Conservation (phyloP, 2,797 vertebrate species). For the Cynodonichthys magdalenae region DNA sequence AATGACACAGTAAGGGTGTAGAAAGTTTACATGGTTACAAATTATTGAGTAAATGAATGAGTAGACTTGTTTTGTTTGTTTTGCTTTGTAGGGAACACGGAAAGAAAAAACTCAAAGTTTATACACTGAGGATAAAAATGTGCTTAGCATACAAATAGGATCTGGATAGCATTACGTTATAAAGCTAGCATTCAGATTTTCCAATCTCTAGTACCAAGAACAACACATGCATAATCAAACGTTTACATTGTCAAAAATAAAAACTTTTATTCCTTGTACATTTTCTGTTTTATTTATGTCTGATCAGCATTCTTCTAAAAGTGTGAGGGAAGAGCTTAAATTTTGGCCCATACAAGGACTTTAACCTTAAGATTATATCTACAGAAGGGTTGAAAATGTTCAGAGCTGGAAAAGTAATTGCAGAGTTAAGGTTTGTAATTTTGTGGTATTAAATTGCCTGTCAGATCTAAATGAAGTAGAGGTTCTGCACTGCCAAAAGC, state of each 20-base stretch:
- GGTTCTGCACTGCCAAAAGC: slow-evolving; percentile 79
- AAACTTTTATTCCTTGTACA: slow-evolving; percentile 53
- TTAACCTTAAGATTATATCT: slow-evolving; percentile 77
- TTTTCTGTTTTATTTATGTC: slow-evolving; percentile 54
- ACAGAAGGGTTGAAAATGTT: slow-evolving; percentile 72
- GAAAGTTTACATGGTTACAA: no score
- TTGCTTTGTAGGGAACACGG: no score
- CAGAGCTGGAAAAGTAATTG: slow-evolving; percentile 84
- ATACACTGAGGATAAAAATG: no score
- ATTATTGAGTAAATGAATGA: no score
- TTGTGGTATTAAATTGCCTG: slow-evolving; percentile 84
- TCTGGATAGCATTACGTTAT: slow-evolving; percentile 16
- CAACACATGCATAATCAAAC: slow-evolving; percentile 4
- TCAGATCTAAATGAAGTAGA: slow-evolving; percentile 83
- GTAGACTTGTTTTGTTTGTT: no score
- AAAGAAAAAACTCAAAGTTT: no score
- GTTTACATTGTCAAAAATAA: slow-evolving; percentile 30
- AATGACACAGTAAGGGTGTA: no score
- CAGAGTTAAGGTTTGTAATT: slow-evolving; percentile 84
- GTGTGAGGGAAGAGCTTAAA: slow-evolving; percentile 62
- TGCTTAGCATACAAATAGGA: no score
- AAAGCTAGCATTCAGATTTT: slow-evolving; percentile 28
- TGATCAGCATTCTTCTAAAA: slow-evolving; percentile 53
- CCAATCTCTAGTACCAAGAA: slow-evolving; percentile 1
- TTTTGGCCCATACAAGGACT: slow-evolving; percentile 66